A percentile compares a stretch with the other conserved stretches of the same genome.
phyloP scores from a whole-genome alignment of 92 coral and sea anemone genomes.

The Phenganax subtilis region DNA sequence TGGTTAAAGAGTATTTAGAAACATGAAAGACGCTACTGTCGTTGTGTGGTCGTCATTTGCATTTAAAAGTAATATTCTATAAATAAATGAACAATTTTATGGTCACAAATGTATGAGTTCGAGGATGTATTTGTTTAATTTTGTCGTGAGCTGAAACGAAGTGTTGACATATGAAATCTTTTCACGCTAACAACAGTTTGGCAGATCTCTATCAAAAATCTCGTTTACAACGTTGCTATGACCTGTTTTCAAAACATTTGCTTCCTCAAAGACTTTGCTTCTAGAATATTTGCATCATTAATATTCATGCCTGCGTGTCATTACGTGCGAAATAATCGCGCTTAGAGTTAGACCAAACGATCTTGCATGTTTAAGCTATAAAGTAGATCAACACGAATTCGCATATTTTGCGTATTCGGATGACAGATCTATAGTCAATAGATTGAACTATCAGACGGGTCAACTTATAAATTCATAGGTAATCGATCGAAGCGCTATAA shows the following conservation, averaged over 20 bases:
- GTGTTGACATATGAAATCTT: background rate
- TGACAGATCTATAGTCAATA: too few relatives aligned
- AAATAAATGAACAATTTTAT: background rate
- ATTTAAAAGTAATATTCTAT: background rate
- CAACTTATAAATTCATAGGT: too few relatives aligned
- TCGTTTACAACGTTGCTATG: conserved; percentile 1
- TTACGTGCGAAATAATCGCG: background rate
- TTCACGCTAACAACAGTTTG: background rate
- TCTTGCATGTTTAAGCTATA: too few relatives aligned
- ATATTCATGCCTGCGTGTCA: background rate
- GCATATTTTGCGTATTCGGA: too few relatives aligned
- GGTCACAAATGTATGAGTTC: background rate
- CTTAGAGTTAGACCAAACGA: background rate
- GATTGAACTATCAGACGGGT: too few relatives aligned
- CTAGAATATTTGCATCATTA: background rate
- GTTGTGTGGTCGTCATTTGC: conserved; percentile 9
- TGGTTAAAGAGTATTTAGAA: background rate
- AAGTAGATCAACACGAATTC: too few relatives aligned
- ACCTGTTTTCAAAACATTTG: conserved; percentile 9
- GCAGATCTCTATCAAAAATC: background rate
- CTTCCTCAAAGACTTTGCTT: background rate
- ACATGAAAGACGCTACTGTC: background rate
- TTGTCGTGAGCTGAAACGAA: background rate
- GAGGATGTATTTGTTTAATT: too few relatives aligned
- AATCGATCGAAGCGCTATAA: too few relatives aligned